These are phyloP conservation scores for Acanthiza pusilla DNA, from an alignment of 2,797 vertebrate genomes.

Conservation along the genomic window DNA sequence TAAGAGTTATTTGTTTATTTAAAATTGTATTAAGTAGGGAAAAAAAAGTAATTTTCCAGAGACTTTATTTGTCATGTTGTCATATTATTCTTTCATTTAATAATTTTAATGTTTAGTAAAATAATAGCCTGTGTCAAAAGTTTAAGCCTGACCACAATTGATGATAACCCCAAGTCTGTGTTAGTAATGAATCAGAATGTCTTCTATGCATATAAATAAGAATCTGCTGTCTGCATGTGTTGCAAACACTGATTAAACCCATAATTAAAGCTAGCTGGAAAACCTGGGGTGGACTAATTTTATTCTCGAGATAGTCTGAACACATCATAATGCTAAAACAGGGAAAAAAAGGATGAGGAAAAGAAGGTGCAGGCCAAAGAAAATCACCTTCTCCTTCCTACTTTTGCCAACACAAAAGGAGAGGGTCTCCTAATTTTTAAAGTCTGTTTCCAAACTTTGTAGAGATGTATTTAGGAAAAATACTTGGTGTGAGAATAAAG, in stretches of 20 bases:
- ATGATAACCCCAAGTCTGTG: background rate
- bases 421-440: background rate
- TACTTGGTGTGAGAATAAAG: background rate
- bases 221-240: background rate
- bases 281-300: background rate
- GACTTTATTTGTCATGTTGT: background rate
- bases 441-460: background rate
- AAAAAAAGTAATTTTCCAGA: background rate
- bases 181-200: slow-evolving; percentile 1
- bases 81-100: background rate
- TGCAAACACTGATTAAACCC: slow-evolving; percentile 9
- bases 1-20: background rate
- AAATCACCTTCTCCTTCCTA: background rate
- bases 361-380: background rate
- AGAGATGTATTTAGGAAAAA: background rate
- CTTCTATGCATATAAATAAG: slow-evolving; percentile 25
- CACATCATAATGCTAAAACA: background rate
- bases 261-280: background rate
- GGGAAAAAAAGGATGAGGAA: background rate
- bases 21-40: background rate
- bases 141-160: background rate
- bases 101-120: background rate
- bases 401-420: background rate
- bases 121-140: background rate
- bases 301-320: background rate